A percentile compares a stretch with the other conserved stretches of the same genome.
These are phyloP conservation scores for Paedocypris micromegethes DNA, from an alignment of 2,797 vertebrate genomes.

Conservation along the genomic window DNA sequence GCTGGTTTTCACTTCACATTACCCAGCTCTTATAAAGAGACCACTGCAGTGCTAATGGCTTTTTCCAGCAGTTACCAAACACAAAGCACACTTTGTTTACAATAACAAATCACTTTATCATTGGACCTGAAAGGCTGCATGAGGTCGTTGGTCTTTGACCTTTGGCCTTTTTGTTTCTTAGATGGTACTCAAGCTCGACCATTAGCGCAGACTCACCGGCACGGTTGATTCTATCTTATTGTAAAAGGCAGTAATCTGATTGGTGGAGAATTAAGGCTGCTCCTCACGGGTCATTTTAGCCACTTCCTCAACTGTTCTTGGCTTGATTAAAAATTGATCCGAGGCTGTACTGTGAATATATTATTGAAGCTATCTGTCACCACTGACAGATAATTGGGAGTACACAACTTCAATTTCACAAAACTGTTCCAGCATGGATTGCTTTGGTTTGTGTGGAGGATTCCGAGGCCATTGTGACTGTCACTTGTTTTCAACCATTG, in stretches of 20 bases:
- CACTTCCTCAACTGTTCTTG: slow-evolving; percentile 99
- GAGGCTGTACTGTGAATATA: slow-evolving; percentile 99
- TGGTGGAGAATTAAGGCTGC: slow-evolving; percentile 96
- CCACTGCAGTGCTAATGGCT: slow-evolving; percentile 47
- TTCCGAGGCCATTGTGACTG: slow-evolving; percentile 42
- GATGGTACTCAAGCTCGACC: slow-evolving; percentile 77
- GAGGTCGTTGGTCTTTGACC: slow-evolving; percentile 78
- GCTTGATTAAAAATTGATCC: slow-evolving; percentile 99
- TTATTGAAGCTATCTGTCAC: slow-evolving; percentile 99
- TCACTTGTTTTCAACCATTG: slow-evolving; percentile 8
- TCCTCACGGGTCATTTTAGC: slow-evolving; percentile 99
- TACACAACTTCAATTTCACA: slow-evolving; percentile 97
- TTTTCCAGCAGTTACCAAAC: slow-evolving; percentile 36
- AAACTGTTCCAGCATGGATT: slow-evolving; percentile 86
- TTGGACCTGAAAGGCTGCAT: slow-evolving; percentile 79
- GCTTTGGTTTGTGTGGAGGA: slow-evolving; percentile 70
- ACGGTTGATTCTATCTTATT: slow-evolving; percentile 87
- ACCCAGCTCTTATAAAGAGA: slow-evolving; percentile 49
- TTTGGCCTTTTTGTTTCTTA: slow-evolving; percentile 63
- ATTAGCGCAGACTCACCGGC: slow-evolving; percentile 82
- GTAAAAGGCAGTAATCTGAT: slow-evolving; percentile 97
- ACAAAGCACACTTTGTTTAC: slow-evolving; percentile 50
- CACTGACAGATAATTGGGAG: slow-evolving; percentile 97
- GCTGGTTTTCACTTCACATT: slow-evolving; percentile 73
- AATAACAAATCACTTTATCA: slow-evolving; percentile 91